These are phyloP conservation scores for Xiphophorus couchianus DNA, from an alignment of 2,113 vertebrate genomes.

Conservation along the genomic window DNA sequence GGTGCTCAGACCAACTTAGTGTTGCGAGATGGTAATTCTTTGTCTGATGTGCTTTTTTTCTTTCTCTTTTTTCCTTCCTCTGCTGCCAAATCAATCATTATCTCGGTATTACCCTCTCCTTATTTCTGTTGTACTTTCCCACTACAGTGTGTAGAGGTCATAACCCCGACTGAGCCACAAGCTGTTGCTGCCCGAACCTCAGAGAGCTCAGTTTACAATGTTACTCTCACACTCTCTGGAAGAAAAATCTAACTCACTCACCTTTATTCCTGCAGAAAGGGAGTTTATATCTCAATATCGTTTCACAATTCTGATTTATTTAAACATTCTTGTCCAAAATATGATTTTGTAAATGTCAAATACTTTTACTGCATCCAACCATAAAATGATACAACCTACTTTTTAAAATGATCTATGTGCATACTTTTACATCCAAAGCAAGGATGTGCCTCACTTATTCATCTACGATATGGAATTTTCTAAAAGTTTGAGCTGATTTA, in stretches of 20 bases:
- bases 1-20: constrained; percentile 18
- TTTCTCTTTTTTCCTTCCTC: constrained; percentile 8
- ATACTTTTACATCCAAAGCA: not conserved
- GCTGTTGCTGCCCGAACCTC: constrained; percentile 72
- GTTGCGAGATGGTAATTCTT: not conserved
- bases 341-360: constrained; percentile 17
- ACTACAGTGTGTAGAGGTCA: constrained; percentile 64
- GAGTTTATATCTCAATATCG: constrained; percentile 2
- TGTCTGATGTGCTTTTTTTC: constrained; percentile 13
- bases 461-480: constrained; percentile 3
- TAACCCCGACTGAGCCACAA: constrained; percentile 76
- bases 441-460: constrained; percentile 1
- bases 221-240: constrained; percentile 23
- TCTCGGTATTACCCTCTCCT: constrained; percentile 46
- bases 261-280: constrained; percentile 4
- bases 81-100: constrained; percentile 42
- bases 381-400: not conserved
- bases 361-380: not conserved
- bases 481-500: not conserved
- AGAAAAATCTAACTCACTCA: constrained; percentile 19
- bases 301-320: not conserved
- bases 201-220: constrained; percentile 52
- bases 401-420: not conserved
- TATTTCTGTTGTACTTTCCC: constrained; percentile 15
- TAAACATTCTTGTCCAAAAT: constrained; percentile 13